Evolutionary conservation across 2,113 vertebrate genomes (phyloP).

Genomic region (Hydrochoerus hydrochaeris): DNA sequence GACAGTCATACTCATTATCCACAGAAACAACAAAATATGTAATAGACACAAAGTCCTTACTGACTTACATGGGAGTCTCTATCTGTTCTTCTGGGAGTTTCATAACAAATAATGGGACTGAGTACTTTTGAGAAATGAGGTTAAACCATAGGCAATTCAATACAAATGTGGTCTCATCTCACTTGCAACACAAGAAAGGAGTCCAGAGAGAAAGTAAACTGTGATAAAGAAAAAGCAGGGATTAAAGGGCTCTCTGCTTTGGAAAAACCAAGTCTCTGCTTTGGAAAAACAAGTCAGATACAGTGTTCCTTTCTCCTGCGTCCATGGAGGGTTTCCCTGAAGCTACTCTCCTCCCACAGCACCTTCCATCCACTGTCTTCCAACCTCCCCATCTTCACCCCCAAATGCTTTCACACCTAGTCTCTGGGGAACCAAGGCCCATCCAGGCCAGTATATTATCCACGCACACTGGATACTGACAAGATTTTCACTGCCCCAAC

Average conservation of each 20-base stretch:
- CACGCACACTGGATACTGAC: not conserved
- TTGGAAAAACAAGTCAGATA: conserved; percentile 27
- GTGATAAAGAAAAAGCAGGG: conserved; percentile 8
- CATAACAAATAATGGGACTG: conserved; percentile 16
- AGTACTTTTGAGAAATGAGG: conserved; percentile 57
- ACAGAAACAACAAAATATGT: conserved; percentile 53
- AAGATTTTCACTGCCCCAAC: not conserved
- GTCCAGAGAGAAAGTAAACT: conserved; percentile 64
- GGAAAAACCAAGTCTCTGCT: conserved; percentile 54
- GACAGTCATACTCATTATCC: not conserved
- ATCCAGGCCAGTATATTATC: not conserved
- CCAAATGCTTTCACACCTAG: not conserved
- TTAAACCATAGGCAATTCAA: conserved; percentile 41
- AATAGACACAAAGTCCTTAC: conserved; percentile 42
- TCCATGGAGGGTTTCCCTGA: not conserved
- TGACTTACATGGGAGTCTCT: conserved; percentile 52
- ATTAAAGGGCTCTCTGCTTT: conserved; percentile 44
- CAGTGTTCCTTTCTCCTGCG: not conserved
- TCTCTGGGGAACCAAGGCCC: not conserved
- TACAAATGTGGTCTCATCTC: conserved; percentile 49
- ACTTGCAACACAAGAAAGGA: conserved; percentile 58
- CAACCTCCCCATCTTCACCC: rapidly evolving
- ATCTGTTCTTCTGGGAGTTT: conserved; percentile 48
- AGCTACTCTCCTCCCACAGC: not conserved
- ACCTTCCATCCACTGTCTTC: not conserved